Percentiles rank a stretch among this genome's conserved stretches.
These are phyloP conservation scores for Sminthurinus aureus DNA, from an alignment of 2,888 invertebrate species.

Conservation along the genomic window DNA sequence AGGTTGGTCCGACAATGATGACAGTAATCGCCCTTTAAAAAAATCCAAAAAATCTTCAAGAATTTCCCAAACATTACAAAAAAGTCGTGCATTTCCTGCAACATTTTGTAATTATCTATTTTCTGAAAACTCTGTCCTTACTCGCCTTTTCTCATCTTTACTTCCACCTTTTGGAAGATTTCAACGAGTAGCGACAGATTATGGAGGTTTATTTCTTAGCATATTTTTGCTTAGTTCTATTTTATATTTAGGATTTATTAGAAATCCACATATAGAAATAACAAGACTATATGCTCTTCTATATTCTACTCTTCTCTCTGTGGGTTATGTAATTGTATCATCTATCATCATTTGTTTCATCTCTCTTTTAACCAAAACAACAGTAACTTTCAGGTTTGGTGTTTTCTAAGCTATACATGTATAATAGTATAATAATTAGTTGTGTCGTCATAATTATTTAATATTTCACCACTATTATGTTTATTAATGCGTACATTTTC, in stretches of 20 bases:
- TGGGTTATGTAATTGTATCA: constrained; percentile 50
- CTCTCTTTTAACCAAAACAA: constrained; percentile 55
- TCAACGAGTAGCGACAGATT: constrained; percentile 52
- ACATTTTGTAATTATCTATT: constrained; percentile 58
- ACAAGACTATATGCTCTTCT: constrained; percentile 39
- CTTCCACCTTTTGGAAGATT: constrained; percentile 57
- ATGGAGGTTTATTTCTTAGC: constrained; percentile 55
- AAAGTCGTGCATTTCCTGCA: constrained; percentile 42
- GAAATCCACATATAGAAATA: constrained; percentile 11
- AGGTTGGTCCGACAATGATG: constrained; percentile 40
- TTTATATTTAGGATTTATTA: constrained; percentile 55
- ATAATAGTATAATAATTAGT: not conserved
- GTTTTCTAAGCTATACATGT: not conserved
- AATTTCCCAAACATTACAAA: constrained; percentile 16
- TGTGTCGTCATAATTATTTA: not conserved
- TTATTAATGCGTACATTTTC: not conserved
- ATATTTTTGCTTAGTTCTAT: constrained; percentile 54
- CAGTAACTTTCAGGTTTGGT: constrained; percentile 53
- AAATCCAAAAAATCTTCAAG: not conserved
- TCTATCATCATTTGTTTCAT: constrained; percentile 50
- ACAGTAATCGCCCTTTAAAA: not conserved
- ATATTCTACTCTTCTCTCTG: constrained; percentile 48
- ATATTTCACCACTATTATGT: not conserved
- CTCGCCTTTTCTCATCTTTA: constrained; percentile 54
- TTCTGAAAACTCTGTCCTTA: constrained; percentile 55